These are phyloP conservation scores for Gallinago undulata DNA, from an alignment of 2,113 vertebrate species.

Conservation along the genomic window DNA sequence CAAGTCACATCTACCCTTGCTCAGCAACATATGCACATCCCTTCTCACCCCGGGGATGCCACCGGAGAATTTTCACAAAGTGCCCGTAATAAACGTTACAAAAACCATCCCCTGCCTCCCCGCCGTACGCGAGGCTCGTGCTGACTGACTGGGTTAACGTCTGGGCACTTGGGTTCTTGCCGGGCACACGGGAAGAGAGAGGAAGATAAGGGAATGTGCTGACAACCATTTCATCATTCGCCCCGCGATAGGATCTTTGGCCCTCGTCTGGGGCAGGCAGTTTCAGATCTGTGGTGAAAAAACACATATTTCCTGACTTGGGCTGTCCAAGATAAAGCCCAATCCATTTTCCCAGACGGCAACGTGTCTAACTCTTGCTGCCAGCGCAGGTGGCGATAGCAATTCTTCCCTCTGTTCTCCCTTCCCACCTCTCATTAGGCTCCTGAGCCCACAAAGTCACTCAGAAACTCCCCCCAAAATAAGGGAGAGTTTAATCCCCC, in stretches of 20 bases:
- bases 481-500: neutral
- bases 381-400: rapidly evolving
- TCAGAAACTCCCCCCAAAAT: neutral
- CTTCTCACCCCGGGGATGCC: neutral
- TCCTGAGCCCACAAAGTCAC: neutral
- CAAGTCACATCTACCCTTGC: neutral
- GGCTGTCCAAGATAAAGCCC: neutral
- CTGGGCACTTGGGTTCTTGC: neutral
- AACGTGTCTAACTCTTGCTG: neutral
- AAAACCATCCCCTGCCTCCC: neutral
- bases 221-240: neutral
- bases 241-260: neutral
- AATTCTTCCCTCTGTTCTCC: neutral
- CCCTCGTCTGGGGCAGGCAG: neutral
- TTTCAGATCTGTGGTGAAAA: neutral
- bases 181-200: neutral
- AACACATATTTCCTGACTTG: neutral
- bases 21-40: neutral
- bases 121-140: rapidly evolving
- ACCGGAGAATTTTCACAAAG: neutral
- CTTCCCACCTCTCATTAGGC: neutral
- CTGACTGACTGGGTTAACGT: neutral
- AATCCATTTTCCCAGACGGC: neutral
- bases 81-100: neutral
- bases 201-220: slow-evolving; percentile 18